A percentile compares a stretch with the other conserved stretches of the same genome.
These are phyloP conservation scores for Lampris megalopsis DNA, from an alignment of 2,113 vertebrate genomes.

Conservation along the genomic window DNA sequence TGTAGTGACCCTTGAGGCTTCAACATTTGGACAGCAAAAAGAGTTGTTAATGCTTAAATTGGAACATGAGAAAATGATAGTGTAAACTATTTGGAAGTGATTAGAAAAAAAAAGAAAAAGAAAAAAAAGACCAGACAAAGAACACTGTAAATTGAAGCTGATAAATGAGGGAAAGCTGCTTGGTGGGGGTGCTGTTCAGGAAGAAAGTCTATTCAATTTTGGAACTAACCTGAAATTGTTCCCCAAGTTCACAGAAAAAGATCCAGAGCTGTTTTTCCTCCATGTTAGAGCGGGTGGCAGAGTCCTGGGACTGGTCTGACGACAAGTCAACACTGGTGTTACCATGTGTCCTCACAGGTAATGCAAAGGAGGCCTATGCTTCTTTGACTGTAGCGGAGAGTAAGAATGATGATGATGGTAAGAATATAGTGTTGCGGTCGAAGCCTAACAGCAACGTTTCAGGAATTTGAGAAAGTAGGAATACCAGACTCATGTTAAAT, in stretches of 20 bases:
- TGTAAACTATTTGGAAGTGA: neutral
- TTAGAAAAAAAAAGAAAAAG: neutral
- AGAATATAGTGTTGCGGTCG: neutral
- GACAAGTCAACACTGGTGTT: neutral
- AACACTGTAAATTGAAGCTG: neutral
- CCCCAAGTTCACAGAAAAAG: constrained; percentile 4
- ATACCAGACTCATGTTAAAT: constrained; percentile 8
- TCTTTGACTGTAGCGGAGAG: neutral
- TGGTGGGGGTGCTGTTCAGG: neutral
- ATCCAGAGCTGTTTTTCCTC: constrained; percentile 5
- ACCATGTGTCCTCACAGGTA: constrained; percentile 9
- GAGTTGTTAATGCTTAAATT: neutral
- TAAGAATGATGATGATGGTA: neutral
- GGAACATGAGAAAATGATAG: neutral
- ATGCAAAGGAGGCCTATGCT: neutral
- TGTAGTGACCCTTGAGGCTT: neutral
- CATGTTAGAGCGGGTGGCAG: constrained; percentile 10
- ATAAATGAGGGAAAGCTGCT: neutral
- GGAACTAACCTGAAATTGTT: neutral
- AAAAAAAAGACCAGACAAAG: neutral
- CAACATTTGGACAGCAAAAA: neutral
- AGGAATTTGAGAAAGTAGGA: neutral
- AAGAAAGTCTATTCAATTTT: neutral
- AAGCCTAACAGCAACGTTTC: constrained; percentile 1
- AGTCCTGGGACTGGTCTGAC: neutral